Evolutionary conservation across 2,888 invertebrate genomes (phyloP).

Genomic region (Ochropleura plecta): DNA sequence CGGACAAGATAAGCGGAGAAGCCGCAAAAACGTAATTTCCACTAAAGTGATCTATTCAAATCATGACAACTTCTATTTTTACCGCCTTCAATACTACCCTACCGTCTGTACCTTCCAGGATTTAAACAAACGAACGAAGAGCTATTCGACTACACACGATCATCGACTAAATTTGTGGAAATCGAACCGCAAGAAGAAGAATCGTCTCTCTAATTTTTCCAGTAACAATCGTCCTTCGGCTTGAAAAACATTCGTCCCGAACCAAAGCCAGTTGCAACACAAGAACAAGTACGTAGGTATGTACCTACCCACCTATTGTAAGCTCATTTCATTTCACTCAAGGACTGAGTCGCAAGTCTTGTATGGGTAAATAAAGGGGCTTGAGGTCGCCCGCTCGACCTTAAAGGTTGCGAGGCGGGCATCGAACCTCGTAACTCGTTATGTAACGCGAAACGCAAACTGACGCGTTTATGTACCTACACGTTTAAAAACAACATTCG

Average conservation of each 20-base stretch:
- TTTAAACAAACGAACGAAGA: no score
- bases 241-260: not conserved
- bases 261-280: slow-evolving; percentile 7
- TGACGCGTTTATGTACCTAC: slow-evolving; percentile 68
- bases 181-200: no score
- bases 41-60: no score
- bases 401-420: slow-evolving; percentile 86
- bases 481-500: slow-evolving; percentile 48
- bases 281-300: slow-evolving; percentile 16
- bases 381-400: slow-evolving; percentile 83
- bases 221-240: not conserved
- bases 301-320: slow-evolving; percentile 47
- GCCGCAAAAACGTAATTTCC: no score
- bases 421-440: slow-evolving; percentile 82
- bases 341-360: slow-evolving; percentile 67
- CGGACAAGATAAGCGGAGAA: no score
- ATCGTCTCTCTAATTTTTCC: not conserved
- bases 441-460: slow-evolving; percentile 83
- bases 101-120: no score
- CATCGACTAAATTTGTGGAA: no score
- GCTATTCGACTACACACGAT: no score
- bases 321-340: slow-evolving; percentile 63
- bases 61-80: no score
- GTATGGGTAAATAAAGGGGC: slow-evolving; percentile 78
- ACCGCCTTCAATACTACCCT: no score